A percentile compares a stretch with the other conserved stretches of the same genome.
These are phyloP conservation scores for Chaetodon trifascialis DNA, from an alignment of 2,113 vertebrate genomes.

Conservation along the genomic window DNA sequence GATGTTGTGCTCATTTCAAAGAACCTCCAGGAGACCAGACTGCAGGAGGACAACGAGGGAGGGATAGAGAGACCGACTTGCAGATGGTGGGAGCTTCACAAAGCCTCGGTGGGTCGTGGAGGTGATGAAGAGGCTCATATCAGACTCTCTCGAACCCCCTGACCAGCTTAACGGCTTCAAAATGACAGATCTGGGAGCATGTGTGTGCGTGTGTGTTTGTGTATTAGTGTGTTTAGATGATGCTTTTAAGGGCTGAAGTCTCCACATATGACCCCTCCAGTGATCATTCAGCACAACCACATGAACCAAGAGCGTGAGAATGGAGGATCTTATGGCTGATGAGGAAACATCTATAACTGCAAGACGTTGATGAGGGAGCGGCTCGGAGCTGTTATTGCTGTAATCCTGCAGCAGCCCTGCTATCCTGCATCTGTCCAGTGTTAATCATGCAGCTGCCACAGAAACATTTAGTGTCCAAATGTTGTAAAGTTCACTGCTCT, in stretches of 20 bases:
- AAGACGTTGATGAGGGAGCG: neutral
- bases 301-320: neutral
- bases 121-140: constrained; percentile 35
- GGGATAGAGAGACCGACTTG: neutral
- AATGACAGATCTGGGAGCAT: neutral
- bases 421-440: neutral
- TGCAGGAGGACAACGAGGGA: neutral
- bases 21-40: neutral
- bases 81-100: constrained; percentile 10
- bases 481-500: neutral
- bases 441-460: neutral
- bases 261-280: neutral
- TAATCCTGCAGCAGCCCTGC: neutral
- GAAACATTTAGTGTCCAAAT: neutral
- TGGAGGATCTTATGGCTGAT: neutral
- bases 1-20: neutral
- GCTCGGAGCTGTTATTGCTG: neutral
- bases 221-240: neutral
- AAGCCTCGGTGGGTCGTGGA: neutral
- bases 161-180: neutral
- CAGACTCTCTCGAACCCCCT: neutral
- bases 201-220: neutral
- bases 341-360: constrained; percentile 5
- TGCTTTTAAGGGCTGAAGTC: neutral
- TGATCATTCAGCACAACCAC: constrained; percentile 2